Conservation (phyloP, 2,888 invertebrate genomes). For the Cantharis flavilabris region DNA sequence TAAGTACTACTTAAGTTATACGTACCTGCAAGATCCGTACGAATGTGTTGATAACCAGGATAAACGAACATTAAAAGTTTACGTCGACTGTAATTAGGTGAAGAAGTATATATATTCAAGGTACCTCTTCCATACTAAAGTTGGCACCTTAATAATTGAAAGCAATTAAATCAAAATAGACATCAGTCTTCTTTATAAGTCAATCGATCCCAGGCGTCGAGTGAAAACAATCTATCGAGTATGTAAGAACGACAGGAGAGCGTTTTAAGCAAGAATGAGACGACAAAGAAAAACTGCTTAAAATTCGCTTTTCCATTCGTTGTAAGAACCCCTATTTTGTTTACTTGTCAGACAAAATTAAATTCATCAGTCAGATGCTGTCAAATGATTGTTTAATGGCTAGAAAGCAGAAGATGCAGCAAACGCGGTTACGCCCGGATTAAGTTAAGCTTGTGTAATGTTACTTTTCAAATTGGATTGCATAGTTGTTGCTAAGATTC, state of each 20-base stretch:
- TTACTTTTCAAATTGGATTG: constrained; percentile 34
- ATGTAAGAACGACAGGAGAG: constrained; percentile 7
- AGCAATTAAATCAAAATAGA: constrained; percentile 17
- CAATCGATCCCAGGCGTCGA: constrained; percentile 21
- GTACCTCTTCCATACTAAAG: constrained; percentile 3
- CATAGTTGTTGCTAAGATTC: constrained; percentile 31
- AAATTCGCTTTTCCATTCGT: constrained; percentile 21
- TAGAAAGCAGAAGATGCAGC: constrained; percentile 37
- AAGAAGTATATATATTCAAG: not conserved
- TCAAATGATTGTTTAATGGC: constrained; percentile 45
- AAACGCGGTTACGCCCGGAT: constrained; percentile 33
- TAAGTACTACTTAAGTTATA: constrained; percentile 6
- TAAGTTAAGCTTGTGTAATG: constrained; percentile 31
- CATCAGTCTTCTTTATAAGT: constrained; percentile 14
- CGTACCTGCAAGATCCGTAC: not conserved
- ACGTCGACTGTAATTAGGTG: not conserved
- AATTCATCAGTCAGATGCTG: constrained; percentile 45
- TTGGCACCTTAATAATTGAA: not conserved
- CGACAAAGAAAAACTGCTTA: constrained; percentile 30
- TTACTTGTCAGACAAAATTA: constrained; percentile 42
- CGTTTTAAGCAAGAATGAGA: constrained; percentile 8
- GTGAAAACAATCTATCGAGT: constrained; percentile 21
- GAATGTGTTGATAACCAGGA: not conserved
- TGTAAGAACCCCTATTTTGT: constrained; percentile 28
- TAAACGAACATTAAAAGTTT: not conserved